phyloP scores from a whole-genome alignment of 2,797 vertebrate species.

The Menidia menidia region DNA sequence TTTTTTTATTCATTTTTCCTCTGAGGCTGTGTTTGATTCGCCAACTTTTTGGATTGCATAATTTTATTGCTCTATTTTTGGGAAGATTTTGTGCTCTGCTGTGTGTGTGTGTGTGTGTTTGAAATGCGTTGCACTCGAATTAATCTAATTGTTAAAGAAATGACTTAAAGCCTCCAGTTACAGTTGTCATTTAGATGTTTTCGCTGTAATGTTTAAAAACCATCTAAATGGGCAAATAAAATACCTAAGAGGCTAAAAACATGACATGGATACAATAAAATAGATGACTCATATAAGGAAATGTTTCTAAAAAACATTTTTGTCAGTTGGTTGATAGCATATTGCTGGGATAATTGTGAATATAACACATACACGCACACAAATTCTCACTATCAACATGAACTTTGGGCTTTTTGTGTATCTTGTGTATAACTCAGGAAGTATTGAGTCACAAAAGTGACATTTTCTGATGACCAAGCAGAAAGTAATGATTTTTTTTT shows the following conservation, averaged over 20 bases:
- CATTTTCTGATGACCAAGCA: conserved; percentile 8
- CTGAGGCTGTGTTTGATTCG: conserved; percentile 43
- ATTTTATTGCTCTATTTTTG: conserved; percentile 61
- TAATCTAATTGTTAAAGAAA: conserved; percentile 6
- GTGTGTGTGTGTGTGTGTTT: neutral
- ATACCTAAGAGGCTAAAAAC: conserved; percentile 21
- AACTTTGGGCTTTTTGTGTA: conserved; percentile 1
- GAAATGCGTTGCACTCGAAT: conserved; percentile 14
- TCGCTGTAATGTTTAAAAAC: conserved; percentile 27
- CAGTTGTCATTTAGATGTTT: conserved; percentile 11
- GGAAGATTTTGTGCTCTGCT: conserved; percentile 53
- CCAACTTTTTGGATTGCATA: conserved; percentile 51
- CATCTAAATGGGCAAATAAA: neutral
- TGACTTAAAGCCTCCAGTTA: conserved; percentile 2
- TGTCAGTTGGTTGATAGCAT: neutral
- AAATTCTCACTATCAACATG: conserved; percentile 5
- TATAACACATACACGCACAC: conserved; percentile 1
- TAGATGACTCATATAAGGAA: conserved; percentile 12
- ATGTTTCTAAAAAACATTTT: neutral
- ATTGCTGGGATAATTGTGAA: conserved; percentile 4
- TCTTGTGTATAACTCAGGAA: neutral
- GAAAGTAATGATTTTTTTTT: conserved; percentile 10
- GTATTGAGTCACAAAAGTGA: neutral
- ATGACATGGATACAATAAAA: conserved; percentile 9
- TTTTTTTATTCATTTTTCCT: conserved; percentile 44